Conservation (phyloP, 2,113 vertebrate species). For the Campylomormyrus numenius region DNA sequence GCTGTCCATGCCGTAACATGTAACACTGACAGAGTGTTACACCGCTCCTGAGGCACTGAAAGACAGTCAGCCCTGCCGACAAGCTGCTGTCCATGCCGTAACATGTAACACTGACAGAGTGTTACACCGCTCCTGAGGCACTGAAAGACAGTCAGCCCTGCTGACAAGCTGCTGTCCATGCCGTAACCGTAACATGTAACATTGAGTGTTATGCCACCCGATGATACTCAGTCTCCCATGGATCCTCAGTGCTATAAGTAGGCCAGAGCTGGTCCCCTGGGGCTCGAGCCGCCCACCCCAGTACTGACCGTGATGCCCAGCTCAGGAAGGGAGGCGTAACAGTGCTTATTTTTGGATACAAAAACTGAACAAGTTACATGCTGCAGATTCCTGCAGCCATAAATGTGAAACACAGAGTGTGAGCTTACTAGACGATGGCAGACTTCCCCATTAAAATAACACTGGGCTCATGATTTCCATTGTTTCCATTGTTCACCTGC, state of each 20-base stretch:
- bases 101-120: constrained; percentile 20
- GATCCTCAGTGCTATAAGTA: not conserved
- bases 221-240: not conserved
- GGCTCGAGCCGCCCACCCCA: not conserved
- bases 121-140: not conserved
- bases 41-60: too few species aligned
- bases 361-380: not conserved
- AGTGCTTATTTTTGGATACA: not conserved
- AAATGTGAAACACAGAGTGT: not conserved
- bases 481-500: not conserved
- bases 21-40: too few species aligned
- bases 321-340: not conserved
- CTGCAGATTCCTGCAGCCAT: not conserved
- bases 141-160: not conserved
- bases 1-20: too few species aligned
- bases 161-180: constrained; percentile 8
- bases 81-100: constrained; percentile 22
- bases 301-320: not conserved
- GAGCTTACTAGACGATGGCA: not conserved
- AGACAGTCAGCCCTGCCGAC: too few species aligned
- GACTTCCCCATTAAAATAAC: not conserved
- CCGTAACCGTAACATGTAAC: constrained; percentile 26
- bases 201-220: not conserved
- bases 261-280: not conserved
- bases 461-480: not conserved